phyloP scores from a whole-genome alignment of 2,888 invertebrate genomes.

The Sturmia bella region DNA sequence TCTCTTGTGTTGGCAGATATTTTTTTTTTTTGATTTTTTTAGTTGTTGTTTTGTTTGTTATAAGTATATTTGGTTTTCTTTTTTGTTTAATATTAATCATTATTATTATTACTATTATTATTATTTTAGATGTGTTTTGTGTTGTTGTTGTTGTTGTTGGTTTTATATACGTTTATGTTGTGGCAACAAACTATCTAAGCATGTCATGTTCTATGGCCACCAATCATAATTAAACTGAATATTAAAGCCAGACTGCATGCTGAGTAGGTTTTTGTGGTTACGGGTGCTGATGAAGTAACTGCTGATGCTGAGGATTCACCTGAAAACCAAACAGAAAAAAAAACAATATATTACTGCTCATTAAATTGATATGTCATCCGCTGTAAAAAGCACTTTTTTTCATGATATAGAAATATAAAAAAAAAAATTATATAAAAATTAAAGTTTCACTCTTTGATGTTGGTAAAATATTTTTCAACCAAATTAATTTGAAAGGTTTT shows the following conservation, averaged over 20 bases:
- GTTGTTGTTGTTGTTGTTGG: slow-evolving; percentile 60
- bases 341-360: not conserved
- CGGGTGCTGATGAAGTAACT: slow-evolving; percentile 80
- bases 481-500: too few relatives aligned
- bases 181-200: slow-evolving; percentile 69
- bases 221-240: slow-evolving; percentile 75
- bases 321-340: slow-evolving; percentile 63
- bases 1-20: slow-evolving; percentile 74
- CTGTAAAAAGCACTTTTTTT: not conserved
- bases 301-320: slow-evolving; percentile 82
- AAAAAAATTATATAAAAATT: too few relatives aligned
- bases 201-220: slow-evolving; percentile 79
- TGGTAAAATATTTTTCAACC: too few relatives aligned
- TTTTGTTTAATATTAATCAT: slow-evolving; percentile 58
- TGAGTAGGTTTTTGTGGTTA: slow-evolving; percentile 76
- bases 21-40: slow-evolving; percentile 30
- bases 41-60: slow-evolving; percentile 43
- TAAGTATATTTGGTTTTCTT: slow-evolving; percentile 29
- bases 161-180: slow-evolving; percentile 50
- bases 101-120: slow-evolving; percentile 39
- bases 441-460: too few relatives aligned
- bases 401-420: too few relatives aligned
- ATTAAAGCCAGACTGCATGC: slow-evolving; percentile 76
- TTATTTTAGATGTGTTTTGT: slow-evolving; percentile 68
- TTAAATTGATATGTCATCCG: slow-evolving; percentile 5